These are phyloP conservation scores for Nicator chloris DNA, from an alignment of 2,113 vertebrate genomes.

Conservation along the genomic window DNA sequence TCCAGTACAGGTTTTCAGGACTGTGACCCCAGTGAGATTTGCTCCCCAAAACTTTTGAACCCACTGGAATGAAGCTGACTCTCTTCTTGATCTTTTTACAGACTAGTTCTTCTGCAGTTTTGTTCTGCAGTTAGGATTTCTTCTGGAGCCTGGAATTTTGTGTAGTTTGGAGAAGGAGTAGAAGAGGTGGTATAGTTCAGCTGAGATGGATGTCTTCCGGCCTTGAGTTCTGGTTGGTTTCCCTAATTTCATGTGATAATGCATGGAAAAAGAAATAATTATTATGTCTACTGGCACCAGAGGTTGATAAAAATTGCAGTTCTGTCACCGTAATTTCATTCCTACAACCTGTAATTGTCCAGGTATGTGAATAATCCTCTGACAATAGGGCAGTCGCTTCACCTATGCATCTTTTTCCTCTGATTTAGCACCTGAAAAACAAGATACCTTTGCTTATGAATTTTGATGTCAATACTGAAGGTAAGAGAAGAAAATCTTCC, in stretches of 20 bases:
- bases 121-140: background rate
- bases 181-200: background rate
- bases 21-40: background rate
- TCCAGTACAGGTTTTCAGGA: background rate
- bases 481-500: background rate
- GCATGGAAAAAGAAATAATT: background rate
- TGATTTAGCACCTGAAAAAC: background rate
- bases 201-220: background rate
- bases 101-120: background rate
- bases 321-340: background rate
- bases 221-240: background rate
- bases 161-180: background rate
- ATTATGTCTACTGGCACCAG: background rate
- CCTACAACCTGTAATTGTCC: background rate
- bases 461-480: background rate
- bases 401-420: background rate
- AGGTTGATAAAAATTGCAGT: background rate
- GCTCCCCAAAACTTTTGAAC: background rate
- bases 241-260: background rate
- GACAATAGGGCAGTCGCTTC: background rate
- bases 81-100: background rate
- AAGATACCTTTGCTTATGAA: background rate
- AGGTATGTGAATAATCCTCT: background rate
- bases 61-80: background rate
- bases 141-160: background rate